Evolutionary conservation across 2,888 invertebrate species (phyloP), one percentile per base, ranked within the genome.

Genomic region (Urechis unicinctus): DNA sequence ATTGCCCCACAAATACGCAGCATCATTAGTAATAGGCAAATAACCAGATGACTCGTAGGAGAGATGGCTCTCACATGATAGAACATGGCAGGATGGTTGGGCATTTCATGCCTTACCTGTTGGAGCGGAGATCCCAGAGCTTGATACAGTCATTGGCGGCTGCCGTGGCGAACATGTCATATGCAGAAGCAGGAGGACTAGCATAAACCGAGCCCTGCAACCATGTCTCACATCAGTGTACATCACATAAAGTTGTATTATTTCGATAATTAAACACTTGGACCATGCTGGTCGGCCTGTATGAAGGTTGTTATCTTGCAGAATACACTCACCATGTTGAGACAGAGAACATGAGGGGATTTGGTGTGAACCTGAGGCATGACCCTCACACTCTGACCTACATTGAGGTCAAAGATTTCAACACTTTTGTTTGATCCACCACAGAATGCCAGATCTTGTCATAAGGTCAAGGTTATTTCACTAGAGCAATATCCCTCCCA

Each of bases 51-150:
- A n/a, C n/a, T n/a, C n/a, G n/a, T n/a, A n/a, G n/a, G n/a, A n/a
- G n/a, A n/a, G n/a, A n/a, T n/a, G n/a, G n/a, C n/a, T n/a, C n/a
- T n/a, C n/a, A n/a, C n/a, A n/a, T n/a, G n/a, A n/a, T n/a, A n/a
- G n/a, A n/a, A n/a, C n/a, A n/a, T n/a, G n/a, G n/a, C n/a, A n/a
- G n/a, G n/a, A n/a, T n/a, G n/a, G n/a, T n/a, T n/a, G n/a, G n/a
- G n/a, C n/a, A n/a, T n/a, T n/a, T n/a, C n/a, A n/a, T n/a, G n/a
- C n/a, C 44, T 44, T 58, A 72, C 65, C 70, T 64, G 61, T 68
- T 66, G n/a, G 71, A 66, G 52, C 78, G 62, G 17, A 78, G 61
- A 57, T 78, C 78, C 78, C 78, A 78, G 24, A 78, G 60, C 61
- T 78, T 78, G 46, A 78, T 72, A 55, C 75, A 73, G 60, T 78